phyloP scores from a whole-genome alignment of 2,888 invertebrate species.

The Tenthredo scrophulariae region DNA sequence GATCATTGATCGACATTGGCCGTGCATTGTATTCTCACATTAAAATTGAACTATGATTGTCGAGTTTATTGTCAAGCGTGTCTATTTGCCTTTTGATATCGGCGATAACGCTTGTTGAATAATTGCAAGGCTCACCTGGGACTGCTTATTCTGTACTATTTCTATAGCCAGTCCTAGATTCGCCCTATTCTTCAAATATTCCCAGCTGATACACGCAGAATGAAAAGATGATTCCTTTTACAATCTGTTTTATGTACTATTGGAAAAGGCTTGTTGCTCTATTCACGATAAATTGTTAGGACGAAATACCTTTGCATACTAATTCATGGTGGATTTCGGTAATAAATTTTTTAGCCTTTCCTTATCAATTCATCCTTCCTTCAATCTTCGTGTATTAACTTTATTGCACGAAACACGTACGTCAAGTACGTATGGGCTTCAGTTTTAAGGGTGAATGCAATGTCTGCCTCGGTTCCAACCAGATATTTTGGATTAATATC shows the following conservation, averaged over 20 bases:
- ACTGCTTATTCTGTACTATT: not conserved
- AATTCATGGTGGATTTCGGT: not conserved
- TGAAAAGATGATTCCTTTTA: not conserved
- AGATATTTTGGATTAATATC: not conserved
- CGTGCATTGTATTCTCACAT: not conserved
- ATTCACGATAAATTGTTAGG: not conserved
- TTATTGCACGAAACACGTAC: not conserved
- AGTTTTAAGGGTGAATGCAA: not conserved
- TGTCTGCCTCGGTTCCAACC: not conserved
- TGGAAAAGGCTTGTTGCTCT: not conserved
- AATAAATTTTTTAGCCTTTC: not conserved
- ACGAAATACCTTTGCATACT: not conserved
- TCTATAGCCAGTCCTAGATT: not conserved
- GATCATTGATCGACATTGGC: not conserved
- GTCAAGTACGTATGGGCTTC: too few species aligned
- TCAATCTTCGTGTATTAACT: not conserved
- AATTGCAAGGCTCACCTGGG: not conserved
- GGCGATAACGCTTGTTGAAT: not conserved
- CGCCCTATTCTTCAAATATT: not conserved
- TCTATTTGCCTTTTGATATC: constrained; percentile 1
- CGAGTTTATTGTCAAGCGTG: not conserved
- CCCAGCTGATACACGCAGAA: not conserved
- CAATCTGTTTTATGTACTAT: not conserved
- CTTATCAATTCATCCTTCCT: not conserved
- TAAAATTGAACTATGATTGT: not conserved